Base-by-base conservation (phyloP, 2,888 invertebrate species). In the Caenorhabditis sp. region DNA sequence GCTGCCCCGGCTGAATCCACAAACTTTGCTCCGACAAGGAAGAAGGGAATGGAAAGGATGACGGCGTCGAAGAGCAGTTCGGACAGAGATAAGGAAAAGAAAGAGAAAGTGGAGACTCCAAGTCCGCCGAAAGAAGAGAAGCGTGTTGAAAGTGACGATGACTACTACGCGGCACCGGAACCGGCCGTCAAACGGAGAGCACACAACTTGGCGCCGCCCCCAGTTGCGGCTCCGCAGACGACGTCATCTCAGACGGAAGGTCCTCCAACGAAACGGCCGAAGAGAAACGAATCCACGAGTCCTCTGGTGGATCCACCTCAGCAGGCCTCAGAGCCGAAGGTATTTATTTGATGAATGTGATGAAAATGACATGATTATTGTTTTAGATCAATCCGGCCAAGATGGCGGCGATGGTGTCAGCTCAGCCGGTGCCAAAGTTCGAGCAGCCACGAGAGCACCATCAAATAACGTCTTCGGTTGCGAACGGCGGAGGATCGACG, bases 291-390 rank as follows among this genome's bases (percentile, higher is more conserved):
- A 32, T 79, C 79, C 15, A 59, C 79, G 6, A 79, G 79, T 70
- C 82, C 83, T 22, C 83, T 80, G n/a, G 81, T 75, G 56, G 81
- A 81, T 61, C 78, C 81, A 15, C 77, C 70, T 13, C 77, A 32
- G 9, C 58, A 48, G 11, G 32, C 53, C 8, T 5, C 41, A 0
- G 46, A 70, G 20, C 37, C 37, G 13, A 48, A 66, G 50, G 66
- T 66, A 9, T n/a, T 4, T 45, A 35, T 20, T 46, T 62, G 15
- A 24, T 1, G 20, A 22, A 17, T 5, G 20, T 7, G n/a, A n/a
- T n/a, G n/a, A n/a, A n/a, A n/a, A n/a, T n/a, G n/a, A n/a, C n/a
- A n/a, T n/a, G n/a, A n/a, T 35, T n/a, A 20, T 22, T 27, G 37
- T 17, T 68, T 35, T 27, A 53, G 66, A 13, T 59, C n/a, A 41